These are phyloP conservation scores for Gryllus bimaculatus DNA, from an alignment of 1,140 invertebrate species.

Conservation along the genomic window DNA sequence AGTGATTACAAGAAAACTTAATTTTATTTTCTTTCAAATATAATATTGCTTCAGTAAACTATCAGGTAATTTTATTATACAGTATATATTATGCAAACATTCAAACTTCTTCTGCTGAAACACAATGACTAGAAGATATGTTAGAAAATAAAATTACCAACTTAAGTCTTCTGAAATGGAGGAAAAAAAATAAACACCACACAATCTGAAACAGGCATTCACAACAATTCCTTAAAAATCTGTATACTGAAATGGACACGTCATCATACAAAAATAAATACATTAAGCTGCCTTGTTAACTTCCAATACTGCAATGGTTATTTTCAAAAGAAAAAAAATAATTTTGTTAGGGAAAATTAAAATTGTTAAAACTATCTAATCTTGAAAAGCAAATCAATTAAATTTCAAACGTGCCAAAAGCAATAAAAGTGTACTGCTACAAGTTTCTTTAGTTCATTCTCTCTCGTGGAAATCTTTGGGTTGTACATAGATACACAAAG, in stretches of 20 bases:
- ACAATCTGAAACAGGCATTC: neutral
- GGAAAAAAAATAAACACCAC: neutral
- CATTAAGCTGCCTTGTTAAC: neutral
- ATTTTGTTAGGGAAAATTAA: neutral
- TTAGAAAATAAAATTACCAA: conserved; percentile 6
- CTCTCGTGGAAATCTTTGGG: too few species aligned
- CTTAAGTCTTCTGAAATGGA: neutral
- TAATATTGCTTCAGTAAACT: conserved; percentile 1
- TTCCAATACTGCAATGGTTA: neutral
- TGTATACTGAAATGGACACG: neutral
- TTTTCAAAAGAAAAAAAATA: too few species aligned
- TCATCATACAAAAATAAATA: conserved; percentile 1
- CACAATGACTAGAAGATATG: conserved; percentile 1
- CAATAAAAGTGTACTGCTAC: too few species aligned
- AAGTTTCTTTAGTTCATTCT: too few species aligned
- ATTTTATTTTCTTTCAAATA: conserved; percentile 6
- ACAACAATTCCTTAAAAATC: neutral
- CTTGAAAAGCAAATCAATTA: too few species aligned
- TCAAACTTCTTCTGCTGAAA: neutral
- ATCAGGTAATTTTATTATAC: conserved; percentile 1
- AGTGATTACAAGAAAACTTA: neutral
- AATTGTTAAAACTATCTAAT: neutral
- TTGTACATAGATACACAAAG: too few species aligned
- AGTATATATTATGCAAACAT: conserved; percentile 6
- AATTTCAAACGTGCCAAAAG: too few species aligned